phyloP scores from a whole-genome alignment of 2,797 vertebrate species.

The Petrocephalus sullivani region DNA sequence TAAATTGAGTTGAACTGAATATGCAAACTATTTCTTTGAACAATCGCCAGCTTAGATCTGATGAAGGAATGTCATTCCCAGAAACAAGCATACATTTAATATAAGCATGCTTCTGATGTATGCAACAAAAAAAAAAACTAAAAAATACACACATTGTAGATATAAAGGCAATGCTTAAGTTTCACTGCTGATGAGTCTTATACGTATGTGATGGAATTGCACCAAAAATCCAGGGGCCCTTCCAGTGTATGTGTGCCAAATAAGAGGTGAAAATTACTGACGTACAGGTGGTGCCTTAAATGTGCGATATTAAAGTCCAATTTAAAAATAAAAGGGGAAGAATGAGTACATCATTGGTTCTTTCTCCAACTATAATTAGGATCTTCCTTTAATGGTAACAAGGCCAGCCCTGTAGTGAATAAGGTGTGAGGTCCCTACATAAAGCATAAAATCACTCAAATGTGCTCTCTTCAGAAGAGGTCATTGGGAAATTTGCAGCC shows the following conservation, averaged over 20 bases:
- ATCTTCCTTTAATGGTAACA: not conserved
- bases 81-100: not conserved
- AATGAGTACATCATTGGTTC: not conserved
- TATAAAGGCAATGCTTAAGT: not conserved
- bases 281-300: not conserved
- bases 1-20: not conserved
- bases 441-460: conserved; percentile 5
- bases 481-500: not conserved
- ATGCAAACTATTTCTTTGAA: not conserved
- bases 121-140: not conserved
- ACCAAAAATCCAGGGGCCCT: not conserved
- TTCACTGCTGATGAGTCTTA: not conserved
- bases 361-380: not conserved
- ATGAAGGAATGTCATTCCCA: not conserved
- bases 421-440: not conserved
- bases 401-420: not conserved
- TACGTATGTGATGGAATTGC: not conserved
- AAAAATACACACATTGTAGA: not conserved
- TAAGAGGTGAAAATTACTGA: not conserved
- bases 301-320: not conserved
- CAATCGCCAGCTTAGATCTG: not conserved
- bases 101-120: not conserved
- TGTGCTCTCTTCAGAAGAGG: not conserved
- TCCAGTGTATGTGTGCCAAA: not conserved
- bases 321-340: conserved; percentile 6